These are phyloP conservation scores for Solea solea DNA, from an alignment of 2,113 vertebrate species.

Conservation along the genomic window DNA sequence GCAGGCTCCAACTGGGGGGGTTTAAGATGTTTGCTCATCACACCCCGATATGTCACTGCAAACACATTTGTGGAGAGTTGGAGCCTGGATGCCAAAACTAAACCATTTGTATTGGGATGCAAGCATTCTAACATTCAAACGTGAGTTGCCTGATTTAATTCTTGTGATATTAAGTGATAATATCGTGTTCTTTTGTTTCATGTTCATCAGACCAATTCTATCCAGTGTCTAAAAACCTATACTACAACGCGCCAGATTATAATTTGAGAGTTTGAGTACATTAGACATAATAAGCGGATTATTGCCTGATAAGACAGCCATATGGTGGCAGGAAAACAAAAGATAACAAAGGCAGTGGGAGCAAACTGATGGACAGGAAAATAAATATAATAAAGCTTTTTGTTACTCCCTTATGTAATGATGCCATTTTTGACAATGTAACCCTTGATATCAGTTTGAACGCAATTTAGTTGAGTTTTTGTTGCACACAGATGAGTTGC, in stretches of 20 bases:
- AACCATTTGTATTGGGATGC: no score
- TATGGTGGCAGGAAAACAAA: constrained; percentile 18
- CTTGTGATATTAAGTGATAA: neutral
- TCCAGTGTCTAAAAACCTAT: constrained; percentile 13
- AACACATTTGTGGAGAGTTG: no score
- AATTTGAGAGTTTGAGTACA: constrained; percentile 9
- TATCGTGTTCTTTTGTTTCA: neutral
- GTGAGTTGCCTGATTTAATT: neutral
- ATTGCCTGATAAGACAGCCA: neutral
- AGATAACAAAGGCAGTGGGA: constrained; percentile 17
- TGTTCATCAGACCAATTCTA: neutral
- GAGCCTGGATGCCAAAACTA: no score
- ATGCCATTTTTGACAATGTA: no score
- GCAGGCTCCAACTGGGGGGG: no score
- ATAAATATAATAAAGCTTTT: constrained; percentile 4
- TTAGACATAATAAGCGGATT: neutral
- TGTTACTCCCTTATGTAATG: neutral
- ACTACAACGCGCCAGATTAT: neutral
- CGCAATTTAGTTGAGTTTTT: no score
- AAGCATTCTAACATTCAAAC: no score
- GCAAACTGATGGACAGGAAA: constrained; percentile 25
- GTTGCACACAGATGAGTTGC: no score
- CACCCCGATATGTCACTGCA: no score
- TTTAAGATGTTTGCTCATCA: no score
- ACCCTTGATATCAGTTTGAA: no score